Evolutionary conservation across 2,113 vertebrate genomes (phyloP).

Genomic region (Furnarius figulus): DNA sequence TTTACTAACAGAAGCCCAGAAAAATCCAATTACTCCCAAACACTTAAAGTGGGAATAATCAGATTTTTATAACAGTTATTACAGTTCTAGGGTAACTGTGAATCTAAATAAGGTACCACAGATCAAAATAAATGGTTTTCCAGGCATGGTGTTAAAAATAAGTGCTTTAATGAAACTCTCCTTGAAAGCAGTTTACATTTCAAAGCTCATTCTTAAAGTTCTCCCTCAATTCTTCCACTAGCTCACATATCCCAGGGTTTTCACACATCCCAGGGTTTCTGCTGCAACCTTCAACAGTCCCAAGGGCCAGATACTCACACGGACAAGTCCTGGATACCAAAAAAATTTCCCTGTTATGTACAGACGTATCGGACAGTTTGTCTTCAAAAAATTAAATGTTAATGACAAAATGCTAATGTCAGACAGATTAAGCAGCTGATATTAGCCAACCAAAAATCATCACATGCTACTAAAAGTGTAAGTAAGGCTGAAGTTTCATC

Average conservation of each 20-base stretch:
- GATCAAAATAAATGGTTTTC: slow-evolving; percentile 38
- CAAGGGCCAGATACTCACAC: background rate
- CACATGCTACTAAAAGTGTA: background rate
- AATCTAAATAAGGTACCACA: slow-evolving; percentile 14
- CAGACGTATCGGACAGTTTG: background rate
- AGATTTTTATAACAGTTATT: background rate
- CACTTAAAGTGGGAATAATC: background rate
- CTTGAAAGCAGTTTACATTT: background rate
- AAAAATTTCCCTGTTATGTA: background rate
- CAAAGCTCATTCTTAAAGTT: background rate
- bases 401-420: background rate
- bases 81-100: background rate
- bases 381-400: background rate
- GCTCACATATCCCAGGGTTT: background rate
- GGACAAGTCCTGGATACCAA: background rate
- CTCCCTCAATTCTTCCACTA: background rate
- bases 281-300: background rate
- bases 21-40: slow-evolving; percentile 11
- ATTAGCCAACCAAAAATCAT: background rate
- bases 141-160: background rate
- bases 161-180: slow-evolving; percentile 26
- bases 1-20: background rate
- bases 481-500: background rate
- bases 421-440: background rate
- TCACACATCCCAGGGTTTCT: background rate